phyloP scores from a whole-genome alignment of 92 coral and sea anemone genomes.

The Heliopora coerulea region DNA sequence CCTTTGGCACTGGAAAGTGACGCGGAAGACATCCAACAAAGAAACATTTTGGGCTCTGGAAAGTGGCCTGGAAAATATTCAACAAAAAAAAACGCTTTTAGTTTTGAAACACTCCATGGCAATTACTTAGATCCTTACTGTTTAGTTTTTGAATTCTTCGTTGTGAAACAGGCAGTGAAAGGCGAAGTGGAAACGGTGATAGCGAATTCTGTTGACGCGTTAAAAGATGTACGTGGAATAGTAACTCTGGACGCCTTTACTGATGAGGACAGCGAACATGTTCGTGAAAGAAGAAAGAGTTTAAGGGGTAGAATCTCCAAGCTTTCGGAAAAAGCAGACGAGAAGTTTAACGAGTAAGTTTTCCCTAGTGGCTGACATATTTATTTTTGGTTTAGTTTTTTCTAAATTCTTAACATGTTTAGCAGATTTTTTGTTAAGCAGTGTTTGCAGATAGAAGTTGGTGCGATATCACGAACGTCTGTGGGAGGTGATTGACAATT shows the following conservation, averaged over 20 bases:
- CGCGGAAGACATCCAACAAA: too few species aligned
- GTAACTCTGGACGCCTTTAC: conserved; percentile 20
- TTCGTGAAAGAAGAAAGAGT: conserved; percentile 12
- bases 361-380: neutral
- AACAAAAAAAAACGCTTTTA: too few species aligned
- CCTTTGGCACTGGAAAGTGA: too few species aligned
- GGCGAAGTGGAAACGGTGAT: conserved; percentile 13
- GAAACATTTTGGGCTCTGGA: too few species aligned
- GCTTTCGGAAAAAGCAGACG: conserved; percentile 20
- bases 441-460: too few species aligned
- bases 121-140: neutral
- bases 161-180: conserved; percentile 6
- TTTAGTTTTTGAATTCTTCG: neutral
- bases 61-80: too few species aligned
- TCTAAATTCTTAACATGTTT: too few species aligned
- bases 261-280: neutral
- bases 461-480: too few species aligned
- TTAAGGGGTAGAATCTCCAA: conserved; percentile 13
- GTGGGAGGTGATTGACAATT: too few species aligned
- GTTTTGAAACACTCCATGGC: too few species aligned
- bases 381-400: too few species aligned
- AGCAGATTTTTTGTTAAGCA: too few species aligned
- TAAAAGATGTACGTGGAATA: conserved; percentile 30
- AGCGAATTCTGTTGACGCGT: conserved; percentile 1
- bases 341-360: conserved; percentile 30